Evolutionary conservation across 2,797 vertebrate genomes (phyloP), one percentile per base, ranked within the genome.

Genomic region (Artibeus lituratus): DNA sequence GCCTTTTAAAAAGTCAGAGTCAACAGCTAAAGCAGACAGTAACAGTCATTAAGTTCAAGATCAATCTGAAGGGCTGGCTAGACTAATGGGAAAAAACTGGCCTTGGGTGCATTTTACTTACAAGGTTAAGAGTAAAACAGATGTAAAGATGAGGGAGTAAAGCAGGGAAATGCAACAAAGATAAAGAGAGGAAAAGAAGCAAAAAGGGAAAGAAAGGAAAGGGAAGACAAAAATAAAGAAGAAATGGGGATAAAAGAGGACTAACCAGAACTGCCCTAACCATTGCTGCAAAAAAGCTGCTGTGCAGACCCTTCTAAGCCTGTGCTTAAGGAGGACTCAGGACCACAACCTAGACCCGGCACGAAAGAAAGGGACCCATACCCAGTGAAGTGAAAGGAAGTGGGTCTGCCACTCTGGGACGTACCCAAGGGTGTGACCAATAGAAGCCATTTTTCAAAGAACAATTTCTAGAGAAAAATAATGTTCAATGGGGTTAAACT

Each of bases 381-480:
- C 55, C 6, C 29, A 81, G 26, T 19, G 42, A 24, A 35, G 42
- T 42, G 35, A 70, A 1, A 67, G 32, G 44, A 7, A 9, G 19
- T 53, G 49, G 5, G 10, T 55, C 18, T 22, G 29, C 37, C 44
- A 35, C 55, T 55, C 22, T 10, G 24, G 16, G 39, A 55, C 22
- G 0, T 15, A 42, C 18, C 37, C 72, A 7, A 80, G 82, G 51
- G 81, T 67, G 59, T 21, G 8, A 65, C 39, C 84, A 57, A 59
- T 15, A 10, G 2, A 83, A 51, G 15, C 26, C 51, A 53, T 11
- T 83, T 94, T 77, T 78, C 35, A 57, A 59, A 83, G 47, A 62
- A 81, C 92, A 85, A 85, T 49, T 88, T 94, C 80, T 37, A 90
- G 16, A 82, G 49, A 26, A 89, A 96, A 82, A 82, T 32, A 94